Base-by-base conservation (phyloP, 2,888 invertebrate species). In the Ctena decussata region DNA sequence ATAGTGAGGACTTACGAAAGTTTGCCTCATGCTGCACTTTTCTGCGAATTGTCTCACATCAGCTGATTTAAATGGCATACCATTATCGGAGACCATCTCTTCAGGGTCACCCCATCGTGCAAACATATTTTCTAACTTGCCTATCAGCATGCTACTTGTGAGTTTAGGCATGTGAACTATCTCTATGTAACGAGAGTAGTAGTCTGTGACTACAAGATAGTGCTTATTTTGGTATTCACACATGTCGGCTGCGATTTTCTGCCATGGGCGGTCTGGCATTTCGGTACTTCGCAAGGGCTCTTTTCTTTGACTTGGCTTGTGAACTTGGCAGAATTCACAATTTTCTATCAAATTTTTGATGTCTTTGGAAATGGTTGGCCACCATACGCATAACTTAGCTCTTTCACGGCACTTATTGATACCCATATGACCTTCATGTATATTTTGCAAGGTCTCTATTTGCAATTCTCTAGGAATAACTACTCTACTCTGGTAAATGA, bases 1-100 rank as follows among this genome's bases (percentile, higher is more conserved):
- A n/a, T n/a, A n/a, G n/a, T n/a, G n/a, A n/a, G n/a, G 85, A 49
- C 75, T 79, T 0, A 71, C 57, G 15, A 73, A 37, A 18, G 60
- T 41, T n/a, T 77, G 81, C 0, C 0, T 30, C 69, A 89, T 80
- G 6, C 73, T 70, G 37, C 77, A 87, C 12, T 80, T 18, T 18
- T 37, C 32, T 3, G 81, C 65, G 53, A 89, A 90, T 1, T 70
- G n/a, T 12, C 41, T 24, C 39, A 87, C 85, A 21, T 77, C 76
- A n/a, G 11, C 18, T 11, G 71, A 78, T n/a, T 69, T 41, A 39
- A 78, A 78, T 24, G 69, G 72, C 21, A 24, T 2, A 18, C 53
- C 71, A n/a, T 72, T 49, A 65, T 78, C 78, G n/a, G 32, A 57
- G 3, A 65, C 44, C 18, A 77, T 24, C 37, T 77, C 44, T 32